These are phyloP conservation scores for Aromia moschata DNA, from an alignment of 2,888 invertebrate species.

Conservation along the genomic window DNA sequence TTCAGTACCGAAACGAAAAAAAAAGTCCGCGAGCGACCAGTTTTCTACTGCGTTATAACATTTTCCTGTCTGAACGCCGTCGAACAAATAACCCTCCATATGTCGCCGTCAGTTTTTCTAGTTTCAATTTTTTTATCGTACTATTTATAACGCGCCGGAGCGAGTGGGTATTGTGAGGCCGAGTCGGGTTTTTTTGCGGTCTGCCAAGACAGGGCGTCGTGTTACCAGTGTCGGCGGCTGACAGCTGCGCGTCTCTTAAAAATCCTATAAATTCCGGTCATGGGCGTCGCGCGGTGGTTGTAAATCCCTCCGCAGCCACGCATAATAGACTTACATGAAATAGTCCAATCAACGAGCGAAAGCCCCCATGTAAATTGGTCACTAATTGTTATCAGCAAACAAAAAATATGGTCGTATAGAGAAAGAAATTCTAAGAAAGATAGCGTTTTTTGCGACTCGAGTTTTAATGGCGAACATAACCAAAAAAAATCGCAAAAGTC, in stretches of 20 bases:
- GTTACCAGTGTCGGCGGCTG: conserved; percentile 20
- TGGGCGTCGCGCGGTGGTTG: not conserved
- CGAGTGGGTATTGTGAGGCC: conserved; percentile 4
- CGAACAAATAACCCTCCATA: conserved; percentile 19
- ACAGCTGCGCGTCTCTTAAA: conserved; percentile 21
- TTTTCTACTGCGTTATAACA: conserved; percentile 8
- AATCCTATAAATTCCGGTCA: conserved; percentile 1
- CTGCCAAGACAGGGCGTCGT: conserved; percentile 21
- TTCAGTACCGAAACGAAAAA: not conserved
- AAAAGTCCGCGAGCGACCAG: no score
- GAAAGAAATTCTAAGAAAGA: no score
- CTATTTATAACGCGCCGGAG: conserved; percentile 14
- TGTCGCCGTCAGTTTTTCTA: conserved; percentile 20
- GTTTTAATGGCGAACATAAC: no score
- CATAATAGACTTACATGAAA: no score
- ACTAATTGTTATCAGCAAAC: no score
- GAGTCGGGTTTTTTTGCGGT: conserved; percentile 13
- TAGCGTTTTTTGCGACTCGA: no score
- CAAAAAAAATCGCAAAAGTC: no score
- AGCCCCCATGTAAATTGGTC: no score
- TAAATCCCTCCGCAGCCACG: no score
- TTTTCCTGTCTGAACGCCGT: not conserved
- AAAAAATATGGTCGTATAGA: no score
- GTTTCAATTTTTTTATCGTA: conserved; percentile 10
- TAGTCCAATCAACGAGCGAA: no score